phyloP scores from a whole-genome alignment of 2,888 invertebrate genomes.

The Meghimatium bilineatum region DNA sequence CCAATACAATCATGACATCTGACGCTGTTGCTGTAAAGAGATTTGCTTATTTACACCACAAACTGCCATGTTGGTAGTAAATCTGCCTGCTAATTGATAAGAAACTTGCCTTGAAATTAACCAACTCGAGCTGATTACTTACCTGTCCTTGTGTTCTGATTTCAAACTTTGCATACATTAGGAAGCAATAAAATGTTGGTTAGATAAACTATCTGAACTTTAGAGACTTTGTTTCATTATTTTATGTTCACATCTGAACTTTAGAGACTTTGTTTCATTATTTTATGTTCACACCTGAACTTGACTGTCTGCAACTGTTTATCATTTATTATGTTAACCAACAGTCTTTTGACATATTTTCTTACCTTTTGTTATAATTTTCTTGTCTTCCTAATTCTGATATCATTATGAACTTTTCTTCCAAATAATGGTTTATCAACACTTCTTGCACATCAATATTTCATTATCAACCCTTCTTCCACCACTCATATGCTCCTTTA shows the following conservation, averaged over 20 bases:
- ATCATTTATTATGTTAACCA: no score
- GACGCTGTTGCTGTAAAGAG: neutral
- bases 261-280: neutral
- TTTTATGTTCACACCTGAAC: neutral
- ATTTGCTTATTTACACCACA: neutral
- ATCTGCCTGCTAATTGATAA: neutral
- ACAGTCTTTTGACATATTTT: neutral
- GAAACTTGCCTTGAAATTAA: neutral
- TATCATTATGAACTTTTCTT: neutral
- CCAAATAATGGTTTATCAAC: no score
- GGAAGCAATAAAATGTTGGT: slow-evolving; percentile 41
- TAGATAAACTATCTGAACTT: slow-evolving; percentile 30
- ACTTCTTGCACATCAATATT: no score
- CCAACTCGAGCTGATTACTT: neutral
- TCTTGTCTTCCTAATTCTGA: no score
- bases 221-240: neutral
- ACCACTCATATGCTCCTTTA: no score
- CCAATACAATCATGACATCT: neutral
- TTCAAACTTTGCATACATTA: slow-evolving; percentile 32
- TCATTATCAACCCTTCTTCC: no score
- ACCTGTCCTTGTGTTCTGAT: slow-evolving; percentile 16
- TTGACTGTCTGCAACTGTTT: neutral
- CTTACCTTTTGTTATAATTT: neutral
- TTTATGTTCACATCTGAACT: neutral
- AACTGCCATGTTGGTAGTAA: neutral